Conservation (phyloP, 2,888 invertebrate species). For the Drosophila longiperda region DNA sequence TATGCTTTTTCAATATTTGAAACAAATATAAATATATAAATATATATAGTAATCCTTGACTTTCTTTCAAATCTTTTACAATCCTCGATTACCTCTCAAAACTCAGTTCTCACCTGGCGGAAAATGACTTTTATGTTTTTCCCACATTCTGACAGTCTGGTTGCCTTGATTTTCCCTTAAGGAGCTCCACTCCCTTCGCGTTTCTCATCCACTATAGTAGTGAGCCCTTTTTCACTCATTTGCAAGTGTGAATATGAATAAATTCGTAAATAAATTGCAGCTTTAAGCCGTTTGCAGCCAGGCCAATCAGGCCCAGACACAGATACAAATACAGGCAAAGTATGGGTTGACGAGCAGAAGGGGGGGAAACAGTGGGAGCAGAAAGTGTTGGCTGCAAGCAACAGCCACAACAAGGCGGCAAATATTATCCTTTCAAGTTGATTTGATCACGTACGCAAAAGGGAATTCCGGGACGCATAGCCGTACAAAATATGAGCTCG, state of each 20-base stretch:
- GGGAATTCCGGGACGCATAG: constrained; percentile 79
- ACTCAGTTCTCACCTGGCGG: neutral
- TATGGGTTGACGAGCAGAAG: constrained; percentile 7
- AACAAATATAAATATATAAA: neutral
- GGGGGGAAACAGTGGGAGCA: neutral
- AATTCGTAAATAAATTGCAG: constrained; percentile 79
- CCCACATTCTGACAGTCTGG: constrained; percentile 13
- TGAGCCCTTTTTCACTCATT: constrained; percentile 66
- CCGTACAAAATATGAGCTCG: constrained; percentile 74
- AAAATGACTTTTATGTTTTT: neutral
- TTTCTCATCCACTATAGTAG: constrained; percentile 28
- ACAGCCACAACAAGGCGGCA: constrained; percentile 69
- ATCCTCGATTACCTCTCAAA: neutral
- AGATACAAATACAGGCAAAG: constrained; percentile 20
- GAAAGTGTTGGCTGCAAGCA: constrained; percentile 25
- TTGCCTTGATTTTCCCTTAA: constrained; percentile 43
- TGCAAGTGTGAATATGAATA: constrained; percentile 82
- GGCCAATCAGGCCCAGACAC: constrained; percentile 62
- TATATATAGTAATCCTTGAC: neutral
- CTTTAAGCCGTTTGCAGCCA: constrained; percentile 67
- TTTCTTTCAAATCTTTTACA: neutral
- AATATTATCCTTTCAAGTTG: constrained; percentile 85
- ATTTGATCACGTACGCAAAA: constrained; percentile 85
- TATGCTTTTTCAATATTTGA: neutral
- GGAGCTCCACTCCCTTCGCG: constrained; percentile 16